Base-by-base conservation (phyloP, 2,113 vertebrate genomes). In the Poeciliopsis retropinna region DNA sequence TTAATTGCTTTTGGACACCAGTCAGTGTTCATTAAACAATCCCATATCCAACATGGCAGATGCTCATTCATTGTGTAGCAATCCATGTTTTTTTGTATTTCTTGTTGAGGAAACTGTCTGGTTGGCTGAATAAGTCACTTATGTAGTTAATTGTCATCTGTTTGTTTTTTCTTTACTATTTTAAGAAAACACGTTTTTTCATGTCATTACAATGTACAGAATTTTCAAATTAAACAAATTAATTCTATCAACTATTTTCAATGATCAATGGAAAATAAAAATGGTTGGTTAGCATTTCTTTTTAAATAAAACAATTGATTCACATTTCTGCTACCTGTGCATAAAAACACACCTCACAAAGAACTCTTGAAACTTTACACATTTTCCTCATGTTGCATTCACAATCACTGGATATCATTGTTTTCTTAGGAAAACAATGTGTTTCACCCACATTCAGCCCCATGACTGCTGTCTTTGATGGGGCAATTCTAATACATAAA, bases 1-100 rank as follows among this genome's bases (percentile, higher is more conserved):
- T 76, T 92, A 92, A 92, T 92, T 92, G 91, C 85, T 86, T 78
- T 83, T 89, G 90, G 91, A 90, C 88, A 84, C 72, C 54, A 85
- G 88, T 90, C 90, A 85, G 77, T 89, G 83, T 85, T 87, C 79
- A 81, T 88, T 85, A 87, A 81, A 83, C 61, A 75, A 73, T 84
- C 74, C 63, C 68, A 41, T 54, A 77, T 85, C 85, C 71, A 64
- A 60, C 68, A 60, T 5, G 79, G 66, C 91, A 89, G 90, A 90
- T 89, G 91, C 87, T 87, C 80, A 77, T 71, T 84, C 84, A 75
- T 34, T 66, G 67, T 68, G 63, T 65, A 47, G 27, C 32, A 63
- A 51, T 47, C 44, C 39, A n/a, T 25, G 6, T 77, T 74, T 47
- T 79, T 54, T 51, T 51, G 17, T 54, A 7, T 54, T 19, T 19